Evolutionary conservation across 2,113 vertebrate species (phyloP).

Genomic region (Brienomyrus longianalis): DNA sequence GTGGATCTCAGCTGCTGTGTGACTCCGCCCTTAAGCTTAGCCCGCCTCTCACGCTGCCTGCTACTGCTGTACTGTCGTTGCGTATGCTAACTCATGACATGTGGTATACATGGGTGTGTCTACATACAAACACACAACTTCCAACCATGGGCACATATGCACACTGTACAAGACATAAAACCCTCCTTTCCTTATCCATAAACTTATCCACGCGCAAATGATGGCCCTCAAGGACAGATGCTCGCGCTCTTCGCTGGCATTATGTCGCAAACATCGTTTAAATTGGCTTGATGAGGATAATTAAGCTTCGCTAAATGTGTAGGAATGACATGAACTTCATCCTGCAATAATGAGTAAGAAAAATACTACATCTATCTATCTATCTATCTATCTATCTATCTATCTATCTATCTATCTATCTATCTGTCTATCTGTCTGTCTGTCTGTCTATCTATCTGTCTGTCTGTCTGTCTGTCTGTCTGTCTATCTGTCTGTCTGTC

Average conservation of each 20-base stretch:
- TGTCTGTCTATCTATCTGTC: neutral
- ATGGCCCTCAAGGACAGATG: neutral
- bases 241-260: neutral
- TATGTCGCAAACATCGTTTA: neutral
- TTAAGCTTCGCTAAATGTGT: neutral
- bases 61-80: neutral
- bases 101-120: neutral
- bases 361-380: neutral
- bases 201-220: neutral
- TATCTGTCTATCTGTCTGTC: neutral
- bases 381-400: neutral
- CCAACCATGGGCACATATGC: neutral
- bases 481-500: too few species aligned
- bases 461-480: too few species aligned
- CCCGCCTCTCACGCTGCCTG: neutral
- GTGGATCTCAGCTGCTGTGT: neutral
- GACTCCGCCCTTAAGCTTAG: neutral
- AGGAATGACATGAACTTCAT: neutral
- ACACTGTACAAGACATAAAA: neutral
- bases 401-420: neutral
- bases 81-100: neutral
- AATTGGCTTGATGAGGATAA: neutral
- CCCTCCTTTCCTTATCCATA: neutral
- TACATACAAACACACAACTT: neutral
- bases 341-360: neutral